Conservation (phyloP, 1,140 invertebrate genomes). For the Drosophila paulistorum region DNA sequence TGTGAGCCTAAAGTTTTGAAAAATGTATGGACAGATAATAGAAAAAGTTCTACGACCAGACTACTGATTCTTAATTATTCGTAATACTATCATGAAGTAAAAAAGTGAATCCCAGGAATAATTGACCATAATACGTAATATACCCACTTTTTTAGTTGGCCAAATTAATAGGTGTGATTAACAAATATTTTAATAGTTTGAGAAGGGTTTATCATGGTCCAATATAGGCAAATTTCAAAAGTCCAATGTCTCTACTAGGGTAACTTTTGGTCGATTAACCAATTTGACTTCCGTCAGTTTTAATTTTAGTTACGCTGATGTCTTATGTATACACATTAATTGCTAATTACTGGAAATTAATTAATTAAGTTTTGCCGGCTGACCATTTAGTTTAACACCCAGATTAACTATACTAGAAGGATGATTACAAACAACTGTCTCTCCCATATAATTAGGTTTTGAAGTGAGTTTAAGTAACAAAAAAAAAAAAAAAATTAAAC, state of each 20-base stretch:
- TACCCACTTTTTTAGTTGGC: no score
- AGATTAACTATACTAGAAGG: constrained; percentile 34
- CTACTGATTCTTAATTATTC: no score
- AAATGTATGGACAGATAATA: no score
- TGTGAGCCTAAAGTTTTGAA: no score
- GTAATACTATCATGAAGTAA: no score
- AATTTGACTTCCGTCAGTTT: constrained; percentile 7
- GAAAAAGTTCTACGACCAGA: no score
- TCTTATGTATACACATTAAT: constrained; percentile 44
- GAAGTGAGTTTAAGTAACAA: background rate
- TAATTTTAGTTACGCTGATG: constrained; percentile 16
- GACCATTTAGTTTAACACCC: constrained; percentile 23
- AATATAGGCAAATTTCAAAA: no score
- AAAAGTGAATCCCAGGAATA: no score
- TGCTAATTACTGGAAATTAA: constrained; percentile 31
- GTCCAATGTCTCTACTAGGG: background rate
- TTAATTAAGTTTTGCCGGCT: constrained; percentile 44
- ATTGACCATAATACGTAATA: no score
- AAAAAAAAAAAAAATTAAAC: background rate
- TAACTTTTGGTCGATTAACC: background rate
- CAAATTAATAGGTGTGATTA: no score
- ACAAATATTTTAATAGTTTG: no score
- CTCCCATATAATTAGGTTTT: background rate
- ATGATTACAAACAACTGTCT: constrained; percentile 8
- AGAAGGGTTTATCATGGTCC: no score